These are phyloP conservation scores for Idaea aversata DNA, from an alignment of 2,888 invertebrate species.

Conservation along the genomic window DNA sequence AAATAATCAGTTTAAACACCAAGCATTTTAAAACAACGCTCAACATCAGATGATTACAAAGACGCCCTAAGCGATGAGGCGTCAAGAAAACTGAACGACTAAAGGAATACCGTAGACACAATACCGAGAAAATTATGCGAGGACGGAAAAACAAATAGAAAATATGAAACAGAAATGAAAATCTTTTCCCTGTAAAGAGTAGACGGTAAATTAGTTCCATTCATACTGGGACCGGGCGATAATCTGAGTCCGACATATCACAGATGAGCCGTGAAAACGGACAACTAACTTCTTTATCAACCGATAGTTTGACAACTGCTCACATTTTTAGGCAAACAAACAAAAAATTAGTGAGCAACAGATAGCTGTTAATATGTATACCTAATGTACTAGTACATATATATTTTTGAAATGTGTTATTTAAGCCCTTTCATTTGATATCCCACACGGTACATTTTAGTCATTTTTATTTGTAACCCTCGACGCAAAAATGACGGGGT, in stretches of 20 bases:
- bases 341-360: no score
- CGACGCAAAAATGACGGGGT: no score
- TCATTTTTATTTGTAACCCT: no score
- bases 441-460: no score
- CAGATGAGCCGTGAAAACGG: conserved; percentile 34
- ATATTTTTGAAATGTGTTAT: no score
- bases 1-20: no score
- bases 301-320: background rate
- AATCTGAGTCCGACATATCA: conserved; percentile 41
- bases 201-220: conserved; percentile 47
- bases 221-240: conserved; percentile 38
- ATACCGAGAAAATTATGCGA: conserved; percentile 24
- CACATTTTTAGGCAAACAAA: no score
- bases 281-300: conserved; percentile 13
- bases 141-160: conserved; percentile 26
- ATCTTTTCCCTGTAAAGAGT: conserved; percentile 27
- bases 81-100: conserved; percentile 15
- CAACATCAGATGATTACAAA: conserved; percentile 22
- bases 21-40: no score
- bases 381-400: no score
- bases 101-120: conserved; percentile 21
- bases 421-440: no score
- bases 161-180: conserved; percentile 33
- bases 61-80: conserved; percentile 17
- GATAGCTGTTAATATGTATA: no score